Evolutionary conservation across 1,140 invertebrate genomes (phyloP).

Genomic region (Bombus superbus): DNA sequence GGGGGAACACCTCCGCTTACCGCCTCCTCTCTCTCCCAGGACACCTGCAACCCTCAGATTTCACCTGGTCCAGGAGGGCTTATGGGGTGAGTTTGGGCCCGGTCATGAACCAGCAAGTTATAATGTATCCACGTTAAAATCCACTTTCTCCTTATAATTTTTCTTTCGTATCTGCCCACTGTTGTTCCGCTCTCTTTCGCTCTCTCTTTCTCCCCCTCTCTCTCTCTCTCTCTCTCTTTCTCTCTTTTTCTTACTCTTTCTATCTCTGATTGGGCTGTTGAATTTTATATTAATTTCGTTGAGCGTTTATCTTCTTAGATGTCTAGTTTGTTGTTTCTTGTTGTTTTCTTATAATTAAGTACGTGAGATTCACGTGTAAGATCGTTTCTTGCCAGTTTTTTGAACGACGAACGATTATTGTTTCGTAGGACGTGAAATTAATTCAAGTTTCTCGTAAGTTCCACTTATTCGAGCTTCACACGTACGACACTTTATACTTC

Average conservation of each 20-base stretch:
- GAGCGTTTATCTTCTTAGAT: conserved; percentile 26
- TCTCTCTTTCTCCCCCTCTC: background rate
- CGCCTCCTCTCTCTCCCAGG: conserved; percentile 82
- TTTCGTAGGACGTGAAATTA: background rate
- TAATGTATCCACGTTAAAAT: conserved; percentile 43
- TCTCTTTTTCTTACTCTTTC: background rate
- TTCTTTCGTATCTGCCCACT: background rate
- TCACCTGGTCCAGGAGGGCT: conserved; percentile 79
- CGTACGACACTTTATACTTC: background rate
- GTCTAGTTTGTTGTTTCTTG: conserved; percentile 33
- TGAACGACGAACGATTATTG: background rate
- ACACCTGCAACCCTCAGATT: conserved; percentile 80
- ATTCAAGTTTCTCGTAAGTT: background rate
- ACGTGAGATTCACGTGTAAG: background rate
- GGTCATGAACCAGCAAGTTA: conserved; percentile 58
- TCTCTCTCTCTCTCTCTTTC: background rate
- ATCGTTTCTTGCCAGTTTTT: background rate
- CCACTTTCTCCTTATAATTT: conserved; percentile 15
- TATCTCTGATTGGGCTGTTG: conserved; percentile 26
- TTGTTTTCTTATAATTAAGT: background rate
- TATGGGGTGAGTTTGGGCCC: conserved; percentile 80
- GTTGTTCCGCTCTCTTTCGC: conserved; percentile 8
- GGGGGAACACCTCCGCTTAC: conserved; percentile 81
- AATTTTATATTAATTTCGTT: conserved; percentile 34
- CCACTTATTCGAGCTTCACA: conserved; percentile 16